Percentiles rank a stretch among this genome's conserved stretches.
phyloP scores from a whole-genome alignment of 2,888 invertebrate genomes.

The Drosophila kanekoi region DNA sequence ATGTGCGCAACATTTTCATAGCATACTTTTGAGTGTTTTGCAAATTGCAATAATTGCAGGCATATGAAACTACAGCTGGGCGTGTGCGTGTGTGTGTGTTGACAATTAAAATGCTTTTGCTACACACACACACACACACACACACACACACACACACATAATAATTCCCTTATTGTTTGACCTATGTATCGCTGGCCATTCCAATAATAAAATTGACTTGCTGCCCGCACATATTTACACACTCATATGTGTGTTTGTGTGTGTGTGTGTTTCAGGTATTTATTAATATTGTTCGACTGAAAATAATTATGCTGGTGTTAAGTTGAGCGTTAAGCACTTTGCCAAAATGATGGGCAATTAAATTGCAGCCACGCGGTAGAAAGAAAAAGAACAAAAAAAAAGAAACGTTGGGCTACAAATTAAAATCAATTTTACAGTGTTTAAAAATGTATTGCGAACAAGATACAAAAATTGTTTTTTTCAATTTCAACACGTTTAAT shows the following conservation, averaged over 20 bases:
- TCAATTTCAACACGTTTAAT: too few species aligned
- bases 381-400: background rate
- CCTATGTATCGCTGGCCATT: constrained; percentile 50
- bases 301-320: constrained; percentile 76
- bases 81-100: constrained; percentile 13
- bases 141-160: background rate
- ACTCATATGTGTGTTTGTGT: background rate
- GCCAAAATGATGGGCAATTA: constrained; percentile 60
- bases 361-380: constrained; percentile 20
- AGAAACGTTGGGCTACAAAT: background rate
- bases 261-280: constrained; percentile 14
- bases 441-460: too few species aligned
- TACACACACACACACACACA: background rate
- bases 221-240: constrained; percentile 68
- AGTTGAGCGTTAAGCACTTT: constrained; percentile 77
- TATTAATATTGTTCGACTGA: constrained; percentile 65
- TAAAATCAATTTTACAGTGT: too few species aligned
- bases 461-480: too few species aligned
- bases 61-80: constrained; percentile 35
- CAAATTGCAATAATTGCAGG: constrained; percentile 62
- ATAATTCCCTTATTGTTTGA: constrained; percentile 50
- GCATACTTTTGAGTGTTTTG: constrained; percentile 73
- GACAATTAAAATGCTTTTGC: constrained; percentile 34
- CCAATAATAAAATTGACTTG: constrained; percentile 78
- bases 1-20: constrained; percentile 61